These are phyloP conservation scores for Phania funesta DNA, from an alignment of 2,888 invertebrate species.

Conservation along the genomic window DNA sequence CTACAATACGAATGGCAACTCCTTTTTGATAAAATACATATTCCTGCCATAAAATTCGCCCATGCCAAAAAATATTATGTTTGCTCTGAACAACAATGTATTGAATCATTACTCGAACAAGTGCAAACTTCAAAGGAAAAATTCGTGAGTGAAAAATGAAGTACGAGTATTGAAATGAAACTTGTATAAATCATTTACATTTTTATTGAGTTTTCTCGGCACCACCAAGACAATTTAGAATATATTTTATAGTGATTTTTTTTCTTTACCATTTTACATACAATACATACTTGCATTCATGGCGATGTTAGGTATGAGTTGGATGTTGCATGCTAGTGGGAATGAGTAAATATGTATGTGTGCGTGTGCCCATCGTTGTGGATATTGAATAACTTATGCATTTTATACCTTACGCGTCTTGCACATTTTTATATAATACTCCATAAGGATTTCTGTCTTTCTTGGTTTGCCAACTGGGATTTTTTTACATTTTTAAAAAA, in stretches of 20 bases:
- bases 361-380: not conserved
- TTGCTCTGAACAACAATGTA: no score
- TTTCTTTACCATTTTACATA: slow-evolving; percentile 12
- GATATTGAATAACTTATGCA: not conserved
- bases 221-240: slow-evolving; percentile 61
- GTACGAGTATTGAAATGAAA: not conserved
- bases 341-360: not conserved
- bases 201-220: slow-evolving; percentile 64
- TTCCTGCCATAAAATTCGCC: slow-evolving; percentile 20
- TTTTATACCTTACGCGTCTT: slow-evolving; percentile 51
- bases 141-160: not conserved
- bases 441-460: not conserved
- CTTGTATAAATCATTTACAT: slow-evolving; percentile 56
- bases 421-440: slow-evolving; percentile 57
- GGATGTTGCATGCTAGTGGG: not conserved
- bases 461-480: not conserved
- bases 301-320: slow-evolving; percentile 2
- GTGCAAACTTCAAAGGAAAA: not conserved
- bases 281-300: slow-evolving; percentile 28
- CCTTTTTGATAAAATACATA: not conserved
- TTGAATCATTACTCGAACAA: slow-evolving; percentile 1
- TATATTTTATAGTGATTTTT: slow-evolving; percentile 16
- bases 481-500: no score
- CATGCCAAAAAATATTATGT: no score
- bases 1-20: no score